phyloP scores from a whole-genome alignment of 2,888 invertebrate species.

The Halocaridina rubra region DNA sequence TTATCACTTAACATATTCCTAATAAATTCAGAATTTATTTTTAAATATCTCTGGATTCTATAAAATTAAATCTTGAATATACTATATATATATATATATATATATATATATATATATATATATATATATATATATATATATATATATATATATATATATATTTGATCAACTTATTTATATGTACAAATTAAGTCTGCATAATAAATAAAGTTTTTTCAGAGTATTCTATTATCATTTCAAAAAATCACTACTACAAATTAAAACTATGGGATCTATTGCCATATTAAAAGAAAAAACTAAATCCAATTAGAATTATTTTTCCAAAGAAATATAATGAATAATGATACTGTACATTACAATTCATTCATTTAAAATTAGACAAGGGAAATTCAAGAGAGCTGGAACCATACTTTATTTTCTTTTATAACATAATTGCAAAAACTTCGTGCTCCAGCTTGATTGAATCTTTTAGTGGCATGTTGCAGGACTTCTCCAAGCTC shows the following conservation, averaged over 20 bases:
- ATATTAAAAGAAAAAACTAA: no score
- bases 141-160: neutral
- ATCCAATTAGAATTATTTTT: no score
- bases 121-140: no score
- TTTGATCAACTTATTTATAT: neutral
- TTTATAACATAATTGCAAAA: constrained; percentile 91
- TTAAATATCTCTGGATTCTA: no score
- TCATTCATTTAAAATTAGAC: neutral
- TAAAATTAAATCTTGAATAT: no score
- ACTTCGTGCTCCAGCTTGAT: constrained; percentile 84
- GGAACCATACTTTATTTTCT: constrained; percentile 75
- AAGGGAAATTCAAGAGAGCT: neutral
- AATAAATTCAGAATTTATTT: no score
- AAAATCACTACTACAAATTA: no score
- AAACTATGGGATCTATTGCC: no score
- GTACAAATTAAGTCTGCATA: neutral
- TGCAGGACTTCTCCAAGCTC: constrained; percentile 78
- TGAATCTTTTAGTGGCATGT: constrained; percentile 77
- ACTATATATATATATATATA: no score
- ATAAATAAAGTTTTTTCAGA: neutral
- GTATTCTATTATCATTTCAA: neutral
- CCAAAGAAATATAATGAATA: no score
- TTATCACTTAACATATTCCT: no score
- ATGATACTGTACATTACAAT: neutral
- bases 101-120: no score